phyloP scores from a whole-genome alignment of 2,888 invertebrate genomes.

The Vesta saturnalis region DNA sequence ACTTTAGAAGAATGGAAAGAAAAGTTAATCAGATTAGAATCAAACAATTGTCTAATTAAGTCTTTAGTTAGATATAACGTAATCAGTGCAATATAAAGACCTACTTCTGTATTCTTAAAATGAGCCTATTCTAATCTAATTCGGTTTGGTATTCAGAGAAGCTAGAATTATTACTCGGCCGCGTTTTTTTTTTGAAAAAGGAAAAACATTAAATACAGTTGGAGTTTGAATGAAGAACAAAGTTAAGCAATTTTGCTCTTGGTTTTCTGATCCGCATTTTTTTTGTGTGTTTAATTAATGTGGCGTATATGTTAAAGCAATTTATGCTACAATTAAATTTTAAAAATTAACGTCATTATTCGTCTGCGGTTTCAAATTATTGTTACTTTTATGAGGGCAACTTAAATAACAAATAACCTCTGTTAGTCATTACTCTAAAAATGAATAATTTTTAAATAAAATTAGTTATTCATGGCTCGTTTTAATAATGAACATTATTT shows the following conservation, averaged over 20 bases:
- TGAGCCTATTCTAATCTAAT: slow-evolving; percentile 43
- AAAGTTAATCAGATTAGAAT: slow-evolving; percentile 58
- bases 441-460: slow-evolving; percentile 29
- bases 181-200: slow-evolving; percentile 29
- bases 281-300: slow-evolving; percentile 21
- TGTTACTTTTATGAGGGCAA: slow-evolving; percentile 24
- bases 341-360: slow-evolving; percentile 33
- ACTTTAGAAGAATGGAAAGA: slow-evolving; percentile 52
- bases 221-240: slow-evolving; percentile 25
- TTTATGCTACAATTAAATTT: slow-evolving; percentile 36
- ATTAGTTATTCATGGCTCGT: slow-evolving; percentile 23
- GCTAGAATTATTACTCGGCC: slow-evolving; percentile 42
- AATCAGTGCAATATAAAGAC: slow-evolving; percentile 47
- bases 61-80: slow-evolving; percentile 49
- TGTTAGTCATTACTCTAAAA: slow-evolving; percentile 8
- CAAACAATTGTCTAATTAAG: slow-evolving; percentile 60
- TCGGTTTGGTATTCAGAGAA: slow-evolving; percentile 45
- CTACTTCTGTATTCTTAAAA: slow-evolving; percentile 45
- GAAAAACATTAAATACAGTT: slow-evolving; percentile 26
- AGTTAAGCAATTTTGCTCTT: slow-evolving; percentile 24
- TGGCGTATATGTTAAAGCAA: slow-evolving; percentile 25
- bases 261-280: slow-evolving; percentile 30
- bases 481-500: slow-evolving; percentile 21
- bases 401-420: slow-evolving; percentile 23
- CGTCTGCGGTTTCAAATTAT: slow-evolving; percentile 34